Conservation (phyloP, 1,140 invertebrate species). For the Drosophila eugracilis region DNA sequence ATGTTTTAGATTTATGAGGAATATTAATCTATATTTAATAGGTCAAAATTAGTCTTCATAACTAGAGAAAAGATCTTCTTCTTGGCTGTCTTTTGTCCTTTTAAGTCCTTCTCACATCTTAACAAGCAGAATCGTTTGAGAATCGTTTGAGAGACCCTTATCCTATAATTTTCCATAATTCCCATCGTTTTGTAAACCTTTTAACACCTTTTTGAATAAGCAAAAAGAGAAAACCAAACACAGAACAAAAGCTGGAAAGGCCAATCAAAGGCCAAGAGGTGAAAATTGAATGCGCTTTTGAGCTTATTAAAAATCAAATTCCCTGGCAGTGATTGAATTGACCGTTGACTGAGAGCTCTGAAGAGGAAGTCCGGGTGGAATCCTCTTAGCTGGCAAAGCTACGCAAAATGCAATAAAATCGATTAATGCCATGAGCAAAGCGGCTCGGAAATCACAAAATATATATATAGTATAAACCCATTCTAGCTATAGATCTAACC, state of each 20-base stretch:
- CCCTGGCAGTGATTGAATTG: constrained; percentile 10
- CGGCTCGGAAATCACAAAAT: constrained; percentile 35
- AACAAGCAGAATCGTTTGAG: too few species aligned
- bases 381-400: constrained; percentile 15
- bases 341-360: constrained; percentile 3
- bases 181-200: not conserved
- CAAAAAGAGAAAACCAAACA: not conserved
- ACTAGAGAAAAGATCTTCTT: too few species aligned
- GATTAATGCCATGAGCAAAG: constrained; percentile 19
- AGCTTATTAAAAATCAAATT: constrained; percentile 24
- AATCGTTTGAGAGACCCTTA: not conserved
- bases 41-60: too few species aligned
- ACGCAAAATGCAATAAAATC: constrained; percentile 40
- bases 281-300: not conserved
- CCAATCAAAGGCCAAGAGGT: not conserved
- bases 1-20: too few species aligned
- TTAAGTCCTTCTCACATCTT: too few species aligned
- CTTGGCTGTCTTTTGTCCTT: too few species aligned
- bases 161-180: not conserved
- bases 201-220: not conserved
- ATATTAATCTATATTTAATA: not conserved
- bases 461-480: too few species aligned
- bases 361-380: constrained; percentile 5
- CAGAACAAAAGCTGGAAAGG: not conserved
- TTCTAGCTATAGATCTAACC: too few species aligned